Percentiles rank a stretch among this genome's conserved stretches.
Conservation (phyloP, 2,797 vertebrate genomes). For the Acanthurus lineatus region DNA sequence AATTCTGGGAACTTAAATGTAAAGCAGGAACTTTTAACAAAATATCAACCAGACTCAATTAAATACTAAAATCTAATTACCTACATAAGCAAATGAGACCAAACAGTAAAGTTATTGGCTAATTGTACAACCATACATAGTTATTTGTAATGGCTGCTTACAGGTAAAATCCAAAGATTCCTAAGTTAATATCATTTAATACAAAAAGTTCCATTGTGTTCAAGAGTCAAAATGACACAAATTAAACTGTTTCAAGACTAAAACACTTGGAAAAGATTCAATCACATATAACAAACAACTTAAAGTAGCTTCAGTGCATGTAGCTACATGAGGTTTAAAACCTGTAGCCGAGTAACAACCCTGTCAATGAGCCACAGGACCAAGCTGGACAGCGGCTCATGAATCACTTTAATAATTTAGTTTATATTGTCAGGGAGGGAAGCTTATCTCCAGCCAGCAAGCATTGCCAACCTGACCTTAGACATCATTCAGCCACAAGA, state of each 20-base stretch:
- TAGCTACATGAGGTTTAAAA: conserved; percentile 13
- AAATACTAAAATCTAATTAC: no score
- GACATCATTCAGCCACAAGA: conserved; percentile 54
- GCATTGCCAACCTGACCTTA: conserved; percentile 38
- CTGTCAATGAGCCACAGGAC: not conserved
- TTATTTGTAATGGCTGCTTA: no score
- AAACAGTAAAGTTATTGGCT: no score
- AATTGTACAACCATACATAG: no score
- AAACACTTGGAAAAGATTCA: not conserved
- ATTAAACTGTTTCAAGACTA: not conserved
- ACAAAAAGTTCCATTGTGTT: not conserved
- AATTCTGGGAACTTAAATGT: not conserved
- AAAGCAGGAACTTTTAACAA: no score
- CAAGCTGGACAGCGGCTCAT: not conserved
- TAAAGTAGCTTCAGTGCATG: not conserved
- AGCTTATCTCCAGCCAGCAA: conserved; percentile 26
- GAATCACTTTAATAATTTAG: conserved; percentile 29
- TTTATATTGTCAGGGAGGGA: not conserved
- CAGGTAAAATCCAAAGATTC: no score
- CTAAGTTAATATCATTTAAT: not conserved
- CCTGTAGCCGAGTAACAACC: conserved; percentile 8
- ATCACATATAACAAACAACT: conserved; percentile 1
- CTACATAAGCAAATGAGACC: no score
- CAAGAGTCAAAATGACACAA: not conserved
- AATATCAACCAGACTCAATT: no score